A percentile compares a stretch with the other conserved stretches of the same genome.
phyloP scores from a whole-genome alignment of 2,113 vertebrate species.

The Prunella himalayana region DNA sequence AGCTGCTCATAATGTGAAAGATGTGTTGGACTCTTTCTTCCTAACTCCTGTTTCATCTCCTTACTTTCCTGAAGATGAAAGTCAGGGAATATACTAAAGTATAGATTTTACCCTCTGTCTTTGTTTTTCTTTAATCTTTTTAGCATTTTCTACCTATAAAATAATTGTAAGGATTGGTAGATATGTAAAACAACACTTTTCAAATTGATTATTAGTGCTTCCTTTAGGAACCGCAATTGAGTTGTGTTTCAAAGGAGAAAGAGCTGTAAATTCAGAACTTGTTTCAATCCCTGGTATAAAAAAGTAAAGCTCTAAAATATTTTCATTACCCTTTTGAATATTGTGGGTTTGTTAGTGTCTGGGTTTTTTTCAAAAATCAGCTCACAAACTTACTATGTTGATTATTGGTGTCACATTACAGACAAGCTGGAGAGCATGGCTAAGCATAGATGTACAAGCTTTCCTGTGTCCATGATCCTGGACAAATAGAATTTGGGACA shows the following conservation, averaged over 20 bases:
- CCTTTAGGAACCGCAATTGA: neutral
- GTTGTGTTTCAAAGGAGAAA: neutral
- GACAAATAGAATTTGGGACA: neutral
- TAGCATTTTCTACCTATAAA: neutral
- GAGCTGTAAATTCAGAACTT: neutral
- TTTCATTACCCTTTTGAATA: neutral
- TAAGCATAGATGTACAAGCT: neutral
- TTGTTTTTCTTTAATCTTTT: neutral
- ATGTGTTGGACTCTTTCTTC: neutral
- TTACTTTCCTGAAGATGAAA: neutral
- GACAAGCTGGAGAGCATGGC: neutral
- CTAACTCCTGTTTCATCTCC: neutral
- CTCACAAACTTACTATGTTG: neutral
- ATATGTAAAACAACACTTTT: neutral
- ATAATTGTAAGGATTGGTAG: neutral
- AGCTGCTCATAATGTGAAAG: neutral
- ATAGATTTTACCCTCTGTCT: neutral
- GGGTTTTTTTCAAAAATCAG: neutral
- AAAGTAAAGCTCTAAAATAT: neutral
- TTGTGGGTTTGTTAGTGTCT: neutral
- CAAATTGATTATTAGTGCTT: neutral
- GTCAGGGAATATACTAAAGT: neutral
- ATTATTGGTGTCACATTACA: neutral
- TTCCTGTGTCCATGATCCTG: neutral
- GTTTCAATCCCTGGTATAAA: neutral